Conservation (phyloP, 2,797 vertebrate genomes). For the Alcedo quadribrachys region DNA sequence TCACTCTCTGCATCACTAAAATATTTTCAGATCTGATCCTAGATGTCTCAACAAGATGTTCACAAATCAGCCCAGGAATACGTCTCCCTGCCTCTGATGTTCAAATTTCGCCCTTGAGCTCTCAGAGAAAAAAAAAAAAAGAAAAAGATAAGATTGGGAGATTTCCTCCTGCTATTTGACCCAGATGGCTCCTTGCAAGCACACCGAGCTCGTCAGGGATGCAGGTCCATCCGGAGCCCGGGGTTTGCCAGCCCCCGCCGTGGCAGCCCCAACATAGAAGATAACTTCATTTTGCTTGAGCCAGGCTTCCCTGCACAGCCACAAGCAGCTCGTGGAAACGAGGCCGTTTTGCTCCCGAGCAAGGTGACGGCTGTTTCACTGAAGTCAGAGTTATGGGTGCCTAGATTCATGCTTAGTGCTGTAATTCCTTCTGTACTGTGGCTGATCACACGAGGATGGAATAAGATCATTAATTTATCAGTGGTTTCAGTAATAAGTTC, state of each 20-base stretch:
- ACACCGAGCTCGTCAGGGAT: accelerated
- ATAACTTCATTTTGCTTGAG: not conserved
- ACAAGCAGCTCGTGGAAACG: not conserved
- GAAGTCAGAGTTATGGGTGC: not conserved
- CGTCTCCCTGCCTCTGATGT: conserved; percentile 13
- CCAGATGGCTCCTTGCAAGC: not conserved
- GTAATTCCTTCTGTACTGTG: not conserved
- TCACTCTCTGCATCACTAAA: conserved; percentile 30
- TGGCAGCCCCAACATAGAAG: accelerated
- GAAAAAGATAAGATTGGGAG: not conserved
- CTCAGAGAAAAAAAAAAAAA: not conserved
- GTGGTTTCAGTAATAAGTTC: too few species aligned
- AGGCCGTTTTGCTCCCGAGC: not conserved
- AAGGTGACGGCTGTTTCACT: not conserved
- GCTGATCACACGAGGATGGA: accelerated
- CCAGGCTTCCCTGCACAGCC: not conserved
- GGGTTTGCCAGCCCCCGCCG: not conserved
- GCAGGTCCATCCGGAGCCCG: accelerated
- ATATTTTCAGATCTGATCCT: conserved; percentile 15
- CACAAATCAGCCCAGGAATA: conserved; percentile 11
- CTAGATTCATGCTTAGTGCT: accelerated
- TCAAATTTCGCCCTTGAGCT: conserved; percentile 31
- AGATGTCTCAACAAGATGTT: conserved; percentile 18
- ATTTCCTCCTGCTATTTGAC: conserved; percentile 49
- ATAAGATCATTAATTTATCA: accelerated